A percentile compares a stretch with the other conserved stretches of the same genome.
phyloP scores from a whole-genome alignment of 2,888 invertebrate species.

The Dryobota labecula region DNA sequence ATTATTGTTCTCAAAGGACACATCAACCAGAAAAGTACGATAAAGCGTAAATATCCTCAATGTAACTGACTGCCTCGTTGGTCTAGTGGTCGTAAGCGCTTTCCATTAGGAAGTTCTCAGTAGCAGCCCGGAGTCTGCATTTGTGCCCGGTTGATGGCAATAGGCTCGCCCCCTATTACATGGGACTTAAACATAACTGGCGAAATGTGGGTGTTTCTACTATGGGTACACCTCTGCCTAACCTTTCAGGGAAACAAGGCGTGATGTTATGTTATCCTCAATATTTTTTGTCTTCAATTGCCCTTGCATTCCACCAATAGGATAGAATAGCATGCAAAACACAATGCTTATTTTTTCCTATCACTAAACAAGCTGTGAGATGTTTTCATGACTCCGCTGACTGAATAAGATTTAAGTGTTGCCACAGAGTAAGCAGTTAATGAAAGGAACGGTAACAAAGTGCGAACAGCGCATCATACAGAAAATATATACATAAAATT shows the following conservation, averaged over 20 bases:
- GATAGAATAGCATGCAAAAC: constrained; percentile 18
- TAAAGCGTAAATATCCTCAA: constrained; percentile 21
- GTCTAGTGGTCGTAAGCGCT: too few relatives aligned
- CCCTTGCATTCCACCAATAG: not conserved
- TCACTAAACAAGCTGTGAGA: constrained; percentile 8
- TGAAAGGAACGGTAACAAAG: not conserved
- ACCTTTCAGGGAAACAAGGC: too few relatives aligned
- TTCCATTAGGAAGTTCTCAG: too few relatives aligned
- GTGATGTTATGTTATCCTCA: too few relatives aligned
- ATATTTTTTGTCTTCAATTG: not conserved
- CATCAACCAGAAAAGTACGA: constrained; percentile 1
- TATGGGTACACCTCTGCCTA: too few relatives aligned
- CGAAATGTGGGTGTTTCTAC: too few relatives aligned
- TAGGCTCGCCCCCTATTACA: too few relatives aligned
- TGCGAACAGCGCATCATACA: not conserved
- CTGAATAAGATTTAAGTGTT: not conserved
- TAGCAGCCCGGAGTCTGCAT: too few relatives aligned
- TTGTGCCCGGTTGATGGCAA: too few relatives aligned
- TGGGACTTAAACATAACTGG: too few relatives aligned
- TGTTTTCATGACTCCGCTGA: constrained; percentile 19
- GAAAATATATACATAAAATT: too few relatives aligned
- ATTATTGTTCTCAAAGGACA: not conserved
- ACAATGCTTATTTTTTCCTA: constrained; percentile 15
- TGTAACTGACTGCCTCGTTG: too few relatives aligned
- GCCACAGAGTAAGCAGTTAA: constrained; percentile 3